These are phyloP conservation scores for Cecidostiba fungosa DNA, from an alignment of 2,888 invertebrate genomes.

Conservation along the genomic window DNA sequence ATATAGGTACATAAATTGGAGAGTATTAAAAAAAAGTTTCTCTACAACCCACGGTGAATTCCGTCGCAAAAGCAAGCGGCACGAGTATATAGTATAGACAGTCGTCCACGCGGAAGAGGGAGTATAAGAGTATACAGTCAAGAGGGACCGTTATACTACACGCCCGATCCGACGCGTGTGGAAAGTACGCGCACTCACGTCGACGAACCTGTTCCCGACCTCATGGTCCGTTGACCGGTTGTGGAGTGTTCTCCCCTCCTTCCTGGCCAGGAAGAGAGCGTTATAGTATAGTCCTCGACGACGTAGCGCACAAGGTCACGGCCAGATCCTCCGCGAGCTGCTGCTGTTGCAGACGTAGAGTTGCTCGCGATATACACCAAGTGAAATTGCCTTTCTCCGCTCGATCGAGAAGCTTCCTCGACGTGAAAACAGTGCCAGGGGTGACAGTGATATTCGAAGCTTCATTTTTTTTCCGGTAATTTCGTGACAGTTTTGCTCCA, in stretches of 20 bases:
- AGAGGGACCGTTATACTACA: neutral
- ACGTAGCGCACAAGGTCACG: slow-evolving; percentile 54
- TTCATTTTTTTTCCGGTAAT: too few species aligned
- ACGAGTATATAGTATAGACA: neutral
- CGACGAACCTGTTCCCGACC: slow-evolving; percentile 53
- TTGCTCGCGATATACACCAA: neutral
- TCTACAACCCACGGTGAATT: too few species aligned
- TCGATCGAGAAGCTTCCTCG: neutral
- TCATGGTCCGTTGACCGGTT: slow-evolving; percentile 57
- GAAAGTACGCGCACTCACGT: slow-evolving; percentile 20
- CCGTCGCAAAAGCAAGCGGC: neutral
- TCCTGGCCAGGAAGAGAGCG: neutral
- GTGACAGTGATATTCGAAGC: neutral
- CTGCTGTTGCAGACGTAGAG: neutral
- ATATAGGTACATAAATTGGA: too few species aligned
- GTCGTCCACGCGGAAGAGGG: neutral
- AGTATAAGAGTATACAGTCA: neutral
- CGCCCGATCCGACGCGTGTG: neutral
- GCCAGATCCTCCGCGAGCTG: slow-evolving; percentile 6
- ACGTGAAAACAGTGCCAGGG: neutral
- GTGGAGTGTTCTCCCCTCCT: neutral
- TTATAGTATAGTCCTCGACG: neutral
- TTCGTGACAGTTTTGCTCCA: too few species aligned
- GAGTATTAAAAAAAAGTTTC: too few species aligned
- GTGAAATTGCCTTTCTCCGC: slow-evolving; percentile 12